Conservation (phyloP, 2,113 vertebrate genomes). For the Oreotrochilus melanogaster region DNA sequence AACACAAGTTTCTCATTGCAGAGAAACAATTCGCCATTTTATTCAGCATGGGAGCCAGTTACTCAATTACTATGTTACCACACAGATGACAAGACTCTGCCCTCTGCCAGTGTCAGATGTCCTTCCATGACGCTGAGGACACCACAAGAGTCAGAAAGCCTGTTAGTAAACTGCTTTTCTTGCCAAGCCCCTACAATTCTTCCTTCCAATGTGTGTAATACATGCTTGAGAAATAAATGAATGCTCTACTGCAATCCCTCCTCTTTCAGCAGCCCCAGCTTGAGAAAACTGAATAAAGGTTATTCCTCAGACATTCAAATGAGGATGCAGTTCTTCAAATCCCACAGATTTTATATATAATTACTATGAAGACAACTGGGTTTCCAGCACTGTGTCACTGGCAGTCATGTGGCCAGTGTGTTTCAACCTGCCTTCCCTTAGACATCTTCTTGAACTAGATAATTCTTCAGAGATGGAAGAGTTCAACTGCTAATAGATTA, state of each 20-base stretch:
- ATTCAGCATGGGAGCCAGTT: background rate
- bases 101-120: background rate
- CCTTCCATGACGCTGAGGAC: background rate
- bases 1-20: background rate
- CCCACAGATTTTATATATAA: background rate
- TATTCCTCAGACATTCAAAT: background rate
- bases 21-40: background rate
- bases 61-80: background rate
- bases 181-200: background rate
- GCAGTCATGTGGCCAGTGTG: background rate
- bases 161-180: background rate
- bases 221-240: background rate
- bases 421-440: background rate
- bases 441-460: background rate
- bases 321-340: background rate
- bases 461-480: background rate
- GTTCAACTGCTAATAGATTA: background rate
- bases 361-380: background rate
- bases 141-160: background rate
- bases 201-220: background rate
- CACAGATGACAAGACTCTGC: background rate
- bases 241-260: accelerated
- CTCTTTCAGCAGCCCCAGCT: background rate
- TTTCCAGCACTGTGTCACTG: background rate
- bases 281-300: background rate